Percentiles rank a stretch among this genome's conserved stretches.
Conservation (phyloP, 2,888 invertebrate genomes). For the Chloroclysta siterata region DNA sequence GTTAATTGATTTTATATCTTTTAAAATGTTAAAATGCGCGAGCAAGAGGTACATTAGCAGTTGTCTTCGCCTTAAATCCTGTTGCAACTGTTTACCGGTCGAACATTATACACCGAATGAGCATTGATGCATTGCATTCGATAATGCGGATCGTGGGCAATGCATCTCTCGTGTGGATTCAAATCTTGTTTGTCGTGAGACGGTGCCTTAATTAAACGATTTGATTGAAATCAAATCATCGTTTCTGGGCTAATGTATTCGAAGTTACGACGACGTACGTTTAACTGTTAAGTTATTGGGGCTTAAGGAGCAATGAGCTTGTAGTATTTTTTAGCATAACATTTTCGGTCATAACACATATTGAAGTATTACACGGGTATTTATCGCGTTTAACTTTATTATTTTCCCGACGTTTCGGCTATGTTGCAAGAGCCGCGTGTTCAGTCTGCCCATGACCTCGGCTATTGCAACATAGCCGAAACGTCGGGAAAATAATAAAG, state of each 20-base stretch:
- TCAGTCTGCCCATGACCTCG: too few species aligned
- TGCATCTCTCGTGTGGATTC: slow-evolving; percentile 56
- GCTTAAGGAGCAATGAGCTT: neutral
- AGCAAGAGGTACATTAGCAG: too few species aligned
- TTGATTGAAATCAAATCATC: slow-evolving; percentile 58
- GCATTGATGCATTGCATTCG: slow-evolving; percentile 67
- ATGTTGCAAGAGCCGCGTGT: too few species aligned
- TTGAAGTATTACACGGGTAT: too few species aligned
- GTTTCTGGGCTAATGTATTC: slow-evolving; percentile 60
- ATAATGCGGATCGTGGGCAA: slow-evolving; percentile 73
- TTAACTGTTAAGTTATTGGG: neutral
- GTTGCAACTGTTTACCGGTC: slow-evolving; percentile 57
- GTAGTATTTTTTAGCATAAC: too few species aligned
- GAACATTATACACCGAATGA: slow-evolving; percentile 63
- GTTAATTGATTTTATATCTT: too few species aligned
- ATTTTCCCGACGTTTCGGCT: too few species aligned
- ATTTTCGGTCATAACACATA: too few species aligned
- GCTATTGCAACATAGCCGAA: too few species aligned
- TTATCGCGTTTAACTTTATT: too few species aligned
- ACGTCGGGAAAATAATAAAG: too few species aligned
- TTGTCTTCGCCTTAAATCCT: slow-evolving; percentile 31
- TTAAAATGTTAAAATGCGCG: too few species aligned
- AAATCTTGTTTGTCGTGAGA: slow-evolving; percentile 59
- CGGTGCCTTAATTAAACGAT: slow-evolving; percentile 66
- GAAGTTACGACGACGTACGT: neutral